Evolutionary conservation across 2,797 vertebrate species (phyloP), one percentile per base, ranked within the genome.

Genomic region (Champsocephalus gunnari): DNA sequence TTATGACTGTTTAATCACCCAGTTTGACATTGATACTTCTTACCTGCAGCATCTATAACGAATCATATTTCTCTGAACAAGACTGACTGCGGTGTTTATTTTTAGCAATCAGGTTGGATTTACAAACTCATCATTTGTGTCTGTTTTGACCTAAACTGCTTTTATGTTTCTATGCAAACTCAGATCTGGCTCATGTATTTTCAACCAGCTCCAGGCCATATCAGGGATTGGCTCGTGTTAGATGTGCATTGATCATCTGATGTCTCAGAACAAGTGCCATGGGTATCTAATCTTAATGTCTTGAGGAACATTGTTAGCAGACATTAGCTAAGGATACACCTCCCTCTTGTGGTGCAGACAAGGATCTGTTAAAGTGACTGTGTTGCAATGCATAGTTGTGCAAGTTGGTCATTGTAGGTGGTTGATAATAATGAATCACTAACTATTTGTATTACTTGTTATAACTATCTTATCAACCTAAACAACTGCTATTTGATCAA

Each of bases 291-390:
- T 28, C 57, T 65, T 10, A 14, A 41, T 16, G 21, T 58, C 4
- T 71, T 3, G 13, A 32, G 49, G 5, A 66, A 71, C 32, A 10
- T 21, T 32, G 56, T 32, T 48, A 48, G n/a, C 9, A 17, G 14
- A 49, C 28, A 9, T 50, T 34, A 49, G 14, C 55, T 47, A 45
- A 53, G 66, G 56, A 32, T 51, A 83, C 63, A 81, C 19, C 81
- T 48, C 83, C 91, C 87, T 84, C 87, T 85, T 79, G 88, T 86
- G 90, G 84, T 47, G 8, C 56, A 53, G 64, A 59, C 2, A 24
- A 65, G 43, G n/a, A 21, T 32, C n/a, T 47, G 16, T 54, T 3
- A 9, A 58, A 47, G 17, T 11, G 1, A 17, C 4, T 17, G 16
- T 13, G 13, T 21, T 34, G 4, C 2, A 34, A 12, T 38, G 12